Conservation (phyloP, 2,888 invertebrate species). For the Protonemura montana region DNA sequence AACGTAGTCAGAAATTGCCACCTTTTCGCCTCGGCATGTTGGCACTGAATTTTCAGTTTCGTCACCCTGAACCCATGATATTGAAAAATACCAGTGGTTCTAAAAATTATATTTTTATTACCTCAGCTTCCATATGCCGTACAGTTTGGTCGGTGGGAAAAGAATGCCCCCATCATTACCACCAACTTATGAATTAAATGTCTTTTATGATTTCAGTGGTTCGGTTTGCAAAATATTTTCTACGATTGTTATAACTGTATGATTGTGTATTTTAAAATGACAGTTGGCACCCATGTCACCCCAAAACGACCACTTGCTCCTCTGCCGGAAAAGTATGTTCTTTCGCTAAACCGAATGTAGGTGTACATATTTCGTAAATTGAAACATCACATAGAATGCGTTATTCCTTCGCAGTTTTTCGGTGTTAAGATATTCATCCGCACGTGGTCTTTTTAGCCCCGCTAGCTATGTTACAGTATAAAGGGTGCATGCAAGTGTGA, state of each 20-base stretch:
- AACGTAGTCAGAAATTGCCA: not conserved
- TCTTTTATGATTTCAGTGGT: too few relatives aligned
- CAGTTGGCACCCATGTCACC: too few relatives aligned
- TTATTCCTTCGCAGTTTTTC: not conserved
- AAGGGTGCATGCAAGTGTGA: not conserved
- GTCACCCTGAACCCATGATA: not conserved
- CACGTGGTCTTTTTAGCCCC: not conserved
- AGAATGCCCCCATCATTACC: too few relatives aligned
- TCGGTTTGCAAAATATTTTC: too few relatives aligned
- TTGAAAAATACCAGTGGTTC: not conserved
- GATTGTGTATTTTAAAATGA: too few relatives aligned
- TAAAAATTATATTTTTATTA: not conserved
- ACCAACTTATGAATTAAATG: too few relatives aligned
- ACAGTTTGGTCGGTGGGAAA: too few relatives aligned
- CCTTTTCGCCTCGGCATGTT: not conserved
- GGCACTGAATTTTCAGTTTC: not conserved
- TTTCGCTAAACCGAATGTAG: too few relatives aligned
- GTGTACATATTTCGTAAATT: not conserved
- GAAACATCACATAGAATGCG: not conserved
- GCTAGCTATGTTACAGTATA: not conserved
- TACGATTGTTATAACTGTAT: too few relatives aligned
- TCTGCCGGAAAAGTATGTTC: too few relatives aligned
- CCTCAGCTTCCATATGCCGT: too few relatives aligned
- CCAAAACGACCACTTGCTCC: too few relatives aligned
- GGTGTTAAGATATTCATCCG: not conserved